A percentile compares a stretch with the other conserved stretches of the same genome.
phyloP scores from a whole-genome alignment of 1,140 invertebrate species.

The Vanessa atalanta region DNA sequence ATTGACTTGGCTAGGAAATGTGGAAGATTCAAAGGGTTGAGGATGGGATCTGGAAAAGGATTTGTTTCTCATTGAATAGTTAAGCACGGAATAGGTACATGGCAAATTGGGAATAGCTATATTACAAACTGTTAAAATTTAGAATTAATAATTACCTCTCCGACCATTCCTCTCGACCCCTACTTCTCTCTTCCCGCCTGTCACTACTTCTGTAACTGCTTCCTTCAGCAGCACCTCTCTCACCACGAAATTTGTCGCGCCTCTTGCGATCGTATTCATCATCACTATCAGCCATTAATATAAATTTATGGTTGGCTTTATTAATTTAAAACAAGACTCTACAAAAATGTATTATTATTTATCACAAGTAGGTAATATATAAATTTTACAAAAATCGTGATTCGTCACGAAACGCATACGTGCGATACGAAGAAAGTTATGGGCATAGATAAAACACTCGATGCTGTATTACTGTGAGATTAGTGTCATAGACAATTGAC shows the following conservation, averaged over 20 bases:
- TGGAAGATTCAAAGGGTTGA: conserved; percentile 57
- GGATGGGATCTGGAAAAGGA: conserved; percentile 52
- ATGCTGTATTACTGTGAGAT: no score
- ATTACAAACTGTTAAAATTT: not conserved
- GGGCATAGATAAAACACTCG: no score
- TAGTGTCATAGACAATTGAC: no score
- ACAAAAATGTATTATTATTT: not conserved
- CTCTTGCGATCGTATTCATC: conserved; percentile 95
- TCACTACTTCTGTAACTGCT: conserved; percentile 89
- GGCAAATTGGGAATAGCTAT: conserved; percentile 9
- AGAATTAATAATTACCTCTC: conserved; percentile 78
- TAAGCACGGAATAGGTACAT: not conserved
- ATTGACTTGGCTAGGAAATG: conserved; percentile 50
- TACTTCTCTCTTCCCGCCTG: conserved; percentile 84
- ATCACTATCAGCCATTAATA: conserved; percentile 92
- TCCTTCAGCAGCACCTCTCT: conserved; percentile 84
- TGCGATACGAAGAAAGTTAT: no score
- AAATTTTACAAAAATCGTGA: not conserved
- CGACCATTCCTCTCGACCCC: conserved; percentile 87
- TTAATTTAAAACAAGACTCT: not conserved
- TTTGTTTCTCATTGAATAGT: not conserved
- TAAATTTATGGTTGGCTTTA: not conserved
- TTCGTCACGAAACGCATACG: not conserved
- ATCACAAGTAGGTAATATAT: not conserved
- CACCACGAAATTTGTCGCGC: conserved; percentile 93